phyloP scores from a whole-genome alignment of 1,140 invertebrate genomes.

The Macrosteles quadrilineatus region DNA sequence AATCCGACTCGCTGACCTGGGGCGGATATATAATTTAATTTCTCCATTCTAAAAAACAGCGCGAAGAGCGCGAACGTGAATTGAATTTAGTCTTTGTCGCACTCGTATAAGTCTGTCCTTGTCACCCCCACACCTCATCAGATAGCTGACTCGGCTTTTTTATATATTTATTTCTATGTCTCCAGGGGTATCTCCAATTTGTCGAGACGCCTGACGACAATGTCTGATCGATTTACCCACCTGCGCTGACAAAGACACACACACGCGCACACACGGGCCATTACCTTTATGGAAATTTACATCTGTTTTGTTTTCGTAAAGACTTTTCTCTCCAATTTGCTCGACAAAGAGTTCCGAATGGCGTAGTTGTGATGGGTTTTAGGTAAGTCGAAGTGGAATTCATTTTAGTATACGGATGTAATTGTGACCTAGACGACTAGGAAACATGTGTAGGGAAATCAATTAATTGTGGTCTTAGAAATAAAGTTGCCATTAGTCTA shows the following conservation, averaged over 20 bases:
- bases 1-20: not conserved
- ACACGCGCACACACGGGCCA: too few relatives aligned
- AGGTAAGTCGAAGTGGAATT: too few relatives aligned
- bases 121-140: not conserved
- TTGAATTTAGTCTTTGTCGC: slow-evolving; percentile 20
- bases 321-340: too few relatives aligned
- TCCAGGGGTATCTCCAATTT: slow-evolving; percentile 22
- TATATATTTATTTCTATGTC: slow-evolving; percentile 27
- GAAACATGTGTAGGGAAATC: too few relatives aligned
- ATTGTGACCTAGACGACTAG: too few relatives aligned
- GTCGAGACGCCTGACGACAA: not conserved
- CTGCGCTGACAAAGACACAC: not conserved
- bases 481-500: too few relatives aligned
- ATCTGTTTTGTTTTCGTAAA: too few relatives aligned
- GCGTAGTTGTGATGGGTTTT: too few relatives aligned
- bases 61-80: slow-evolving; percentile 12
- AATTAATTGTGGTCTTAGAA: too few relatives aligned
- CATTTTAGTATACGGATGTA: too few relatives aligned
- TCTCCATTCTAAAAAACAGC: slow-evolving; percentile 27
- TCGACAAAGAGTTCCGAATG: too few relatives aligned
- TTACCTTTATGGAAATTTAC: too few relatives aligned
- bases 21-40: slow-evolving; percentile 28
- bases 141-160: slow-evolving; percentile 15
- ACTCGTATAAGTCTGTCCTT: not conserved
- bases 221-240: not conserved